phyloP scores from a whole-genome alignment of 2,888 invertebrate genomes.

The Dryomyza anilis region DNA sequence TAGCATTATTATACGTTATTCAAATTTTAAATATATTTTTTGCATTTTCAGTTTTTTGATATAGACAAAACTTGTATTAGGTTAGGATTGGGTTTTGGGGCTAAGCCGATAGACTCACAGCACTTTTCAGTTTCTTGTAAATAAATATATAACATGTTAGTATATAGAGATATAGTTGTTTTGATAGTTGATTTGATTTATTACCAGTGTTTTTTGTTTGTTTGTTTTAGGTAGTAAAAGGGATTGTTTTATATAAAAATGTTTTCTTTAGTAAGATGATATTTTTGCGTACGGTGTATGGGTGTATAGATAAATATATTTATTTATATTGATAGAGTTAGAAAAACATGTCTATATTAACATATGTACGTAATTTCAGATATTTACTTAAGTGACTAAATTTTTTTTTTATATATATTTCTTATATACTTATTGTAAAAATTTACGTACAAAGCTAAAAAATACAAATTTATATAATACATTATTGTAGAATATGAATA shows the following conservation, averaged over 20 bases:
- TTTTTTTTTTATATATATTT: not conserved
- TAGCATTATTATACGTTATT: not conserved
- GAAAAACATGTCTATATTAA: not conserved
- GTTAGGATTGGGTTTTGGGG: conserved; percentile 29
- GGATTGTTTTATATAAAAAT: conserved; percentile 6
- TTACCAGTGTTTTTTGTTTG: not conserved
- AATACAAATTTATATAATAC: conserved; percentile 1
- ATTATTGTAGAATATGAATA: not conserved
- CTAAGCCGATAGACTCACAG: conserved; percentile 54
- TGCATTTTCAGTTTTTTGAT: not conserved
- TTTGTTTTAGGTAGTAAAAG: conserved; percentile 2
- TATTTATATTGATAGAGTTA: not conserved
- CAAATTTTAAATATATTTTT: not conserved
- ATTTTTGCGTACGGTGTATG: not conserved
- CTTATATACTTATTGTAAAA: not conserved
- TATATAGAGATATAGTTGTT: conserved; percentile 15
- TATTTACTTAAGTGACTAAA: conserved; percentile 1
- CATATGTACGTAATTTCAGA: not conserved
- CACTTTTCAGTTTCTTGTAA: conserved; percentile 39
- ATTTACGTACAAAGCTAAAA: conserved; percentile 2
- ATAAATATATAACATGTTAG: conserved; percentile 27
- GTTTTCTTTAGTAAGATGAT: conserved; percentile 11
- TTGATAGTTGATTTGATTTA: not conserved
- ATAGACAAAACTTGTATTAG: not conserved
- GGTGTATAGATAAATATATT: not conserved